Conservation (phyloP, 1,140 invertebrate species). For the Zophobas atratus region DNA sequence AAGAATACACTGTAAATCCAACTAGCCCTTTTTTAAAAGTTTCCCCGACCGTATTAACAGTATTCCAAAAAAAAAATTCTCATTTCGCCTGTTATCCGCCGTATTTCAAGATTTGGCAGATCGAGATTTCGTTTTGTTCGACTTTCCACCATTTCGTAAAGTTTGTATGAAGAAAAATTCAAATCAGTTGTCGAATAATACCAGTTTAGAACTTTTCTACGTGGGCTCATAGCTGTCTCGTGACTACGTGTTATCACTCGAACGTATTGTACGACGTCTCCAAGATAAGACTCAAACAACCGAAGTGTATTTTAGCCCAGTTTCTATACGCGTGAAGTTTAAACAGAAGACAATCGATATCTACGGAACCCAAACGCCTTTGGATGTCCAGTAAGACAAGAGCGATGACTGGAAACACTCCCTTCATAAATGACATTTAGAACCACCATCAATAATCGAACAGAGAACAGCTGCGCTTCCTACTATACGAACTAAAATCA, state of each 20-base stretch:
- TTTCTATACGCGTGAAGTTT: constrained; percentile 30
- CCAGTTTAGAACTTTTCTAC: constrained; percentile 30
- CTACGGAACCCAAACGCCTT: constrained; percentile 27
- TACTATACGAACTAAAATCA: neutral
- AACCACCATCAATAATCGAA: constrained; percentile 6
- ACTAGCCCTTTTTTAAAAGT: too few species aligned
- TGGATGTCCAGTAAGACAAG: constrained; percentile 32
- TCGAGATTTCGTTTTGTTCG: neutral
- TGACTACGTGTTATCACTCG: constrained; percentile 31
- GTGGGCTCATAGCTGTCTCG: constrained; percentile 32
- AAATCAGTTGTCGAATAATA: constrained; percentile 32
- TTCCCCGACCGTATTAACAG: too few species aligned
- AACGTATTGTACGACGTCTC: constrained; percentile 32
- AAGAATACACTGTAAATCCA: too few species aligned
- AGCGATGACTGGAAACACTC: constrained; percentile 3
- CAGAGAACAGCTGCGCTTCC: neutral
- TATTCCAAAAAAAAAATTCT: too few species aligned
- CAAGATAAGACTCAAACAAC: constrained; percentile 28
- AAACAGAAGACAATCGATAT: constrained; percentile 39
- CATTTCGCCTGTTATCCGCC: too few species aligned
- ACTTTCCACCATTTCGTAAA: neutral
- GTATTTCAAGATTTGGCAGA: neutral
- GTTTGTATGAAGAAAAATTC: constrained; percentile 17
- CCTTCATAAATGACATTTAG: constrained; percentile 8
- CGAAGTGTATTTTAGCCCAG: constrained; percentile 26